phyloP scores from a whole-genome alignment of 53 echinoderm and acorn worm genomes.

The Glandiceps talaboti region DNA sequence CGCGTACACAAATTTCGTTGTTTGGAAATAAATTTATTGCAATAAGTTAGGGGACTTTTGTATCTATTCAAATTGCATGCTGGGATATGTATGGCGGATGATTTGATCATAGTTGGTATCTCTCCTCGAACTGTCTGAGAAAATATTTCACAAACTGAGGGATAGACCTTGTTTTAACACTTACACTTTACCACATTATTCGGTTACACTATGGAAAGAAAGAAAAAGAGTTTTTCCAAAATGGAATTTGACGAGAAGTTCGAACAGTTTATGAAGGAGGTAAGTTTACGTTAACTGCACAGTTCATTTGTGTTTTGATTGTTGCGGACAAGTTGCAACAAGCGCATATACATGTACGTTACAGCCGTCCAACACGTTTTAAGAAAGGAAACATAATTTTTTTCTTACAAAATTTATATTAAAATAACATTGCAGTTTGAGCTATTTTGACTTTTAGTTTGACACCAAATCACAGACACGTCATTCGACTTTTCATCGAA shows the following conservation, averaged over 20 bases:
- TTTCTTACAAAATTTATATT: no score
- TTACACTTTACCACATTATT: background rate
- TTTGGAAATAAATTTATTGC: no score
- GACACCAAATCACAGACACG: no score
- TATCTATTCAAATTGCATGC: background rate
- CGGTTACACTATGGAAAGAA: background rate
- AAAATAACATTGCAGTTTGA: no score
- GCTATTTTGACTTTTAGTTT: no score
- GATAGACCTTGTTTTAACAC: background rate
- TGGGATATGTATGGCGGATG: background rate
- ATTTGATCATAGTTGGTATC: background rate
- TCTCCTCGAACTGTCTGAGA: no score
- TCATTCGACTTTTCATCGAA: no score
- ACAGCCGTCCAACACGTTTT: no score
- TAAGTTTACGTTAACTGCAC: no score
- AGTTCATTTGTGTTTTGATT: no score
- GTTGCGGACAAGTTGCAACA: background rate
- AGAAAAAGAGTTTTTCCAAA: slow-evolving; percentile 21
- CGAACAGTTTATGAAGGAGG: slow-evolving; percentile 91
- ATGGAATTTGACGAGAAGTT: slow-evolving; percentile 73
- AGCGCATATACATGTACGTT: background rate
- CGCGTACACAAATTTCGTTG: no score
- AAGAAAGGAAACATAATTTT: no score
- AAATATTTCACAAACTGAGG: background rate
- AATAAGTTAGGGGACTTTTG: background rate